phyloP scores from a whole-genome alignment of 2,113 vertebrate genomes.

The Aegithalos caudatus region DNA sequence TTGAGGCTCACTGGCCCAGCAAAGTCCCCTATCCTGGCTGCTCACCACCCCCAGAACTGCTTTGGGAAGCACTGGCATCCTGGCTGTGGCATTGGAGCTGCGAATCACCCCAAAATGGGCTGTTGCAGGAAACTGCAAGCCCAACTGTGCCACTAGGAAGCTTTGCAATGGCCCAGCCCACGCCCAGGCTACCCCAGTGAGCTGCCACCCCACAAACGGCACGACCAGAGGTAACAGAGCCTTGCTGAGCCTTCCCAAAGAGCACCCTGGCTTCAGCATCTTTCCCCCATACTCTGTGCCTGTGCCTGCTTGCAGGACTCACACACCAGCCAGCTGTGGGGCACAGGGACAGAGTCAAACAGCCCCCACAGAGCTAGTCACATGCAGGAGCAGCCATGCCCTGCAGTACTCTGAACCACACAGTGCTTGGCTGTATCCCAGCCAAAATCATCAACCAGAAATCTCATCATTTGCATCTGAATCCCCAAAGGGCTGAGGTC shows the following conservation, averaged over 20 bases:
- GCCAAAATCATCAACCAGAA: constrained; percentile 64
- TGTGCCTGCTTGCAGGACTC: background rate
- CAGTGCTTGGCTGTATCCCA: constrained; percentile 36
- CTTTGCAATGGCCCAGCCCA: background rate
- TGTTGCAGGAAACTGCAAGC: background rate
- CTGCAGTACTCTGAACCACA: constrained; percentile 32
- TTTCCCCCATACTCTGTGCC: background rate
- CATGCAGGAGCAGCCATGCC: constrained; percentile 5
- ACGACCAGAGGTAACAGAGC: background rate
- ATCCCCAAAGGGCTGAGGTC: constrained; percentile 58
- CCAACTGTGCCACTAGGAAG: background rate
- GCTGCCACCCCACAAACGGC: background rate
- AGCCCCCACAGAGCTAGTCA: background rate
- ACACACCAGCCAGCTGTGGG: background rate
- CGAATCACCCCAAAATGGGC: background rate
- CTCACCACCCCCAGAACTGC: background rate
- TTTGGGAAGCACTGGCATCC: background rate
- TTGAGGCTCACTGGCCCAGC: background rate
- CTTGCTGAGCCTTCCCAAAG: background rate
- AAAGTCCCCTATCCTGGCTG: background rate
- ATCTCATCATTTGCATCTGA: constrained; percentile 63
- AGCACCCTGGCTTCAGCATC: background rate
- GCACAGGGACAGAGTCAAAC: background rate
- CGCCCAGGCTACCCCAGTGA: background rate
- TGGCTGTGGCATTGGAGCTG: fast-evolving